phyloP scores from a whole-genome alignment of 2,113 vertebrate species.

The Spea multiplicata region DNA sequence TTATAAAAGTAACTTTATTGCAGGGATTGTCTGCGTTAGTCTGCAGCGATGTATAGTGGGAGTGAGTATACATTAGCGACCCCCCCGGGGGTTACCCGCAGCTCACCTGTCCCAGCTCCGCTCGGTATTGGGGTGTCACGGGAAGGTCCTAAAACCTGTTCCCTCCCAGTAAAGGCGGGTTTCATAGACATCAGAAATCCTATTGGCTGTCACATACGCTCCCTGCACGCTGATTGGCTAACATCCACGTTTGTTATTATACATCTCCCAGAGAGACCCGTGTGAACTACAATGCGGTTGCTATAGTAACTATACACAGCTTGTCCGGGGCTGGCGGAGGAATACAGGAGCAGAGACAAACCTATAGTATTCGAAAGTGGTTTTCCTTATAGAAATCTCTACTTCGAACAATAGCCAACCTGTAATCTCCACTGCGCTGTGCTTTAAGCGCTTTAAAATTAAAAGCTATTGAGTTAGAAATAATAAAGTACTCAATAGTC shows the following conservation, averaged over 20 bases:
- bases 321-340: not conserved
- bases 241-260: not conserved
- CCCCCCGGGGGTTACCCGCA: not conserved
- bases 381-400: no score
- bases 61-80: not conserved
- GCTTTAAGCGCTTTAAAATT: no score
- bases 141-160: not conserved
- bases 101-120: constrained; percentile 6
- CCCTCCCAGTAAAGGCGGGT: not conserved
- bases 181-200: not conserved
- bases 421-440: no score
- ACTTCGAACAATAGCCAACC: no score
- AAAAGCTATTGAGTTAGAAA: no score
- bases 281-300: constrained; percentile 22
- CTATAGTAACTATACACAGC: not conserved
- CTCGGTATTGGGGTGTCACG: not conserved
- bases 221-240: not conserved
- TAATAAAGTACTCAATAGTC: no score
- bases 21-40: no score
- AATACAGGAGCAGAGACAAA: not conserved
- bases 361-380: no score
- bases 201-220: not conserved
- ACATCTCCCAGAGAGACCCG: not conserved
- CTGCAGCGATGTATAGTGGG: not conserved
- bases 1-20: no score